Base-by-base conservation (phyloP, 1,140 invertebrate genomes). In the Drosophila nasuta region DNA sequence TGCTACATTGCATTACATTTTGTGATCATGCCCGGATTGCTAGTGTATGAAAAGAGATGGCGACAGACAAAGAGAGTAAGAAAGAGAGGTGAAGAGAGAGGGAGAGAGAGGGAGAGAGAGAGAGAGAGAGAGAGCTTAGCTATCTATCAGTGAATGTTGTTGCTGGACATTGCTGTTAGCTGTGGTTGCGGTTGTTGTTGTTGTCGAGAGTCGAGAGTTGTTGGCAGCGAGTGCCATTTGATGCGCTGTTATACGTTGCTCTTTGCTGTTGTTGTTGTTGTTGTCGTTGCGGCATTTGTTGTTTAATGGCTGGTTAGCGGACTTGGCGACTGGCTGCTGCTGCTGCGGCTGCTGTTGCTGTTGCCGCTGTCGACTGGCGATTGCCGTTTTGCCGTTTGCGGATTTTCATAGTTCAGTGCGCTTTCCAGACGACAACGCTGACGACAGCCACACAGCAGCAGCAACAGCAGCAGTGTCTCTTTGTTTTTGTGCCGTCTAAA, bases 391-490 rank as follows among this genome's bases (percentile, higher is more conserved):
- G 62, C 68, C 69, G 56, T 57, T 80, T 72, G 74, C 65, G 71
- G 75, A 69, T 89, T 86, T 80, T 89, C 85, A 89, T 89, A 89
- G 85, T 89, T 89, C 86, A 89, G 81, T 89, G 85, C 86, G 85
- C 86, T 89, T 89, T 89, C 85, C 85, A 89, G 85, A 79, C 85
- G 85, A 89, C 83, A 82, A 87, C 83, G 79, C 75, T 66, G 82
- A 74, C 83, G 74, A 83, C 83, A 77, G 65, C 81, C 68, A 3
- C 20, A 25, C 20, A 25, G 51, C 80, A 45, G 8, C 73, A 66
- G 45, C 33, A 56, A 35, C 48, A 25, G 41, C 51, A 7, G 43
- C 59, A 60, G 63, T 46, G 74, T 66, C 68, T 69, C 25, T 35
- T 33, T 13, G 6, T 51, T 51, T 28, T 13, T 10, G 15, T 30